A percentile compares a stretch with the other conserved stretches of the same genome.
These are phyloP conservation scores for Ligdia adustata DNA, from an alignment of 2,888 invertebrate species.

Conservation along the genomic window DNA sequence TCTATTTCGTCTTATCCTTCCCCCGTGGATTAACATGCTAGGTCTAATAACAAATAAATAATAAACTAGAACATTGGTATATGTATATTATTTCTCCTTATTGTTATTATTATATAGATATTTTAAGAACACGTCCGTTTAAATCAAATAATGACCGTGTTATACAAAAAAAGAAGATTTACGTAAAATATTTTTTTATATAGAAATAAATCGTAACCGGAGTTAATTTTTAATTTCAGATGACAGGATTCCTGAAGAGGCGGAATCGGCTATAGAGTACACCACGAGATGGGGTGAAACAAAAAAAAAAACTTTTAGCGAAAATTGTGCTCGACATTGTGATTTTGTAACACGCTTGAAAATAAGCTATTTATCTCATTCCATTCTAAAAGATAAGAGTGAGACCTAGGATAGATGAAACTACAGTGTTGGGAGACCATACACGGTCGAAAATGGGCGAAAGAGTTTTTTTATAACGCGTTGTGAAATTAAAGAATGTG, in stretches of 20 bases:
- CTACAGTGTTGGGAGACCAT: slow-evolving; percentile 39
- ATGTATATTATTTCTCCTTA: too few species aligned
- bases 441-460: slow-evolving; percentile 58
- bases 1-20: too few species aligned
- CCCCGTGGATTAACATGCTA: too few species aligned
- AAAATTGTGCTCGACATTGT: slow-evolving; percentile 63
- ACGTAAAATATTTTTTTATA: too few species aligned
- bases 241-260: slow-evolving; percentile 79
- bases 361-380: slow-evolving; percentile 47
- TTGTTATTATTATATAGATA: too few species aligned
- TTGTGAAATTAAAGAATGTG: slow-evolving; percentile 70
- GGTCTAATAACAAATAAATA: too few species aligned
- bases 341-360: slow-evolving; percentile 58
- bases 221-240: slow-evolving; percentile 69
- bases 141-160: too few species aligned
- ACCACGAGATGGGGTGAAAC: slow-evolving; percentile 69
- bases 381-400: slow-evolving; percentile 51
- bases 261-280: slow-evolving; percentile 70
- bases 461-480: slow-evolving; percentile 76
- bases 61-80: too few species aligned
- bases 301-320: slow-evolving; percentile 48
- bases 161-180: too few species aligned
- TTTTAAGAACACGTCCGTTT: too few species aligned
- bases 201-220: too few species aligned
- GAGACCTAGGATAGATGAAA: slow-evolving; percentile 41